Base-by-base conservation (phyloP, 2,113 vertebrate genomes). In the Chloropsis cyanopogon region DNA sequence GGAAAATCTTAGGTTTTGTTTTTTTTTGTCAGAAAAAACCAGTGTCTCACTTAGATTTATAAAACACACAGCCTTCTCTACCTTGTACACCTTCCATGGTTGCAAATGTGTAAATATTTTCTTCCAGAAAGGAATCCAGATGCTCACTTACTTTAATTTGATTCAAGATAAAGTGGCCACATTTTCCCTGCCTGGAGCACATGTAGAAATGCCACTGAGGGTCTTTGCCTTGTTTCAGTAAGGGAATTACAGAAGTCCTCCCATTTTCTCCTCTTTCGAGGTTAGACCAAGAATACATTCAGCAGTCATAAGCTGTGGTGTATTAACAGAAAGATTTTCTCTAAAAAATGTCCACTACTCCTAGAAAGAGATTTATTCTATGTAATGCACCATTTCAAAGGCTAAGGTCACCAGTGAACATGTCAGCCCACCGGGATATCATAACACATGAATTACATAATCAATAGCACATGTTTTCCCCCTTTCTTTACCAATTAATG, bases 311-410 rank as follows among this genome's bases (percentile, higher is more conserved):
- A 87, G 37, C 31, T 64, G 69, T 75, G 72, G 39, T 60, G 57
- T 50, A 70, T 77, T 92, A 92, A 81, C 37, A 84, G 72, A 75
- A 93, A 56, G 21, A 64, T 72, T 90, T 95, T 90, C 60, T 86
- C 68, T 71, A n/a, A 59, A 63, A 86, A 92, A 76, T 50, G 26
- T 59, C 59, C 42, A 47, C 21, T 77, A 5, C 26, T 82, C 20
- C 44, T 60, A 25, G 35, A 75, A 64, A 56, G 68, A 96, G 72
- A 75, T 68, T 95, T 94, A 71, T 78, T 16, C n/a, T 26, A 6
- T 42, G 20, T 90, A 90, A 92, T 78, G 47, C 44, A 57, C 37
- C n/a, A 37, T 97, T 86, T 92, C 90, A 95, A 92, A 88, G 82
- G 41, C 72, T 82, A 73, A 83, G 85, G 76, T 90, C 82, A 78